These are phyloP conservation scores for Macaca fascicularis DNA, from an alignment of 2,113 vertebrate genomes.

Conservation along the genomic window T2T-MFA8v1.1 NC_088395.1:90742501-90743000, in stretches of 20 bases:
- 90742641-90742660: constrained; percentile 31
- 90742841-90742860: not conserved
- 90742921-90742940: not conserved
- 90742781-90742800: not conserved
- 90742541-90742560: not conserved
- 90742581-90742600: not conserved
- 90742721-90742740: not conserved
- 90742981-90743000: not conserved
- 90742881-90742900: not conserved
- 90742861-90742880: not conserved
- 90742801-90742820: not conserved
- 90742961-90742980: not conserved
- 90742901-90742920: not conserved
- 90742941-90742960: not conserved
- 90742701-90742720: not conserved
- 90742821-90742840: not conserved
- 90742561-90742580: not conserved
- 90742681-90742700: constrained; percentile 29
- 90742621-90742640: not conserved
- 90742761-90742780: not conserved
- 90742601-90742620: not conserved
- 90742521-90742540: not conserved
- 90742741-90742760: not conserved
- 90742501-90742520: not conserved
- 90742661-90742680: not conserved